Base-by-base conservation (phyloP, 92 coral and sea anemone species). In the Zoanthus sociatus region DNA sequence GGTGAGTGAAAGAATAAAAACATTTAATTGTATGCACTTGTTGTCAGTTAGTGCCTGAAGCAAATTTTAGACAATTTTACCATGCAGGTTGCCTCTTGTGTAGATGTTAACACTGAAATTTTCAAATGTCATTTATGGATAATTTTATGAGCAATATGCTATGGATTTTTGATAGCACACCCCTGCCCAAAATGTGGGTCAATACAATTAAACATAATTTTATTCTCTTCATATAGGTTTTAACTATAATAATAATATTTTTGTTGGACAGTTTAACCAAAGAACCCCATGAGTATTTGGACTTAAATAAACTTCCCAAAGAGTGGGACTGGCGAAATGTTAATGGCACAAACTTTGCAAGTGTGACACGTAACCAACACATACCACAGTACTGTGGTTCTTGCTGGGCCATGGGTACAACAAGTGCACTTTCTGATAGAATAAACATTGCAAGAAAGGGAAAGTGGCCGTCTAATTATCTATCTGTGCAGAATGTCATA, bases 301-400 rank as follows among this genome's bases (percentile, higher is more conserved):
- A 58, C 64, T 58, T 58, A 58, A 58, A 58, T 58, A 16, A 58
- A 58, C 64, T 58, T 58, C 64, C 64, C n/a, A 58, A 58, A 58
- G 64, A 58, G 64, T 58, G 64, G 64, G 64, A 58, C 64, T 58
- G 64, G 64, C 91, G 98, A 61, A 83, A 92, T 77, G 88, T 91
- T 9, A 87, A 90, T 83, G 96, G 92, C 18, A 88, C 82, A 42
- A 96, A 95, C 95, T 95, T 73, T 93, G 99, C 93, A 18, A 96
- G 99, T 81, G 95, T 92, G 44, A 92, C 97, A 31, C 95, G 99
- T 30, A 97, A 97, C 83, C 99, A 97, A 71, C 99, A 97, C 78
- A 92, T 97, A 63, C 99, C 99, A 83, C 99, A 95, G 84, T 97
- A 97, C 69, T 97, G 99, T 78, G 99, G 99, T 58, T 97, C 99